Percentiles rank a stretch among this genome's conserved stretches.
These are phyloP conservation scores for Cephus spinipes DNA, from an alignment of 2,888 invertebrate species.

Conservation along the genomic window DNA sequence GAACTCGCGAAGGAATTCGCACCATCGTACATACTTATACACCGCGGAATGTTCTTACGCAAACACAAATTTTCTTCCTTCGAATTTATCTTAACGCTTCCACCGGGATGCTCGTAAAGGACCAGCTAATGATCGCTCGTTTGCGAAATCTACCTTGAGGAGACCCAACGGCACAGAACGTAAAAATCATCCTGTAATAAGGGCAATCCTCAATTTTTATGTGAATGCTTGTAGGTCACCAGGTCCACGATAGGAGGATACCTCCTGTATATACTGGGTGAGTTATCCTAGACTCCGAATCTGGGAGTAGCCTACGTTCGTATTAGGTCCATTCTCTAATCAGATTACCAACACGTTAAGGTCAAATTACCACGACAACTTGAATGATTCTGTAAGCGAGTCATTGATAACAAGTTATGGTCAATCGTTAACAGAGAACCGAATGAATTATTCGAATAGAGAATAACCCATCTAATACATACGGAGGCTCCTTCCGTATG, in stretches of 20 bases:
- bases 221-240: neutral
- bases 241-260: neutral
- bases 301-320: no score
- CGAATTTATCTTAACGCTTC: neutral
- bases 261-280: no score
- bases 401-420: no score
- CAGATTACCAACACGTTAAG: no score
- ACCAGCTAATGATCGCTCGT: neutral
- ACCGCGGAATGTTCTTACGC: neutral
- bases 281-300: no score
- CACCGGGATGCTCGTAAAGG: neutral
- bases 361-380: no score
- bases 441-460: no score
- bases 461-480: no score
- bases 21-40: neutral
- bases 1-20: neutral
- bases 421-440: no score
- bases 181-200: neutral
- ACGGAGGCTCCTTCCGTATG: no score
- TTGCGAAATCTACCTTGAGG: neutral
- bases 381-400: no score
- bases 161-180: neutral
- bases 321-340: no score
- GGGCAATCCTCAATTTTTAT: neutral
- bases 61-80: neutral